Percentiles rank a stretch among this genome's conserved stretches.
phyloP scores from a whole-genome alignment of 2,797 vertebrate genomes.

The Bovichtus diacanthus region DNA sequence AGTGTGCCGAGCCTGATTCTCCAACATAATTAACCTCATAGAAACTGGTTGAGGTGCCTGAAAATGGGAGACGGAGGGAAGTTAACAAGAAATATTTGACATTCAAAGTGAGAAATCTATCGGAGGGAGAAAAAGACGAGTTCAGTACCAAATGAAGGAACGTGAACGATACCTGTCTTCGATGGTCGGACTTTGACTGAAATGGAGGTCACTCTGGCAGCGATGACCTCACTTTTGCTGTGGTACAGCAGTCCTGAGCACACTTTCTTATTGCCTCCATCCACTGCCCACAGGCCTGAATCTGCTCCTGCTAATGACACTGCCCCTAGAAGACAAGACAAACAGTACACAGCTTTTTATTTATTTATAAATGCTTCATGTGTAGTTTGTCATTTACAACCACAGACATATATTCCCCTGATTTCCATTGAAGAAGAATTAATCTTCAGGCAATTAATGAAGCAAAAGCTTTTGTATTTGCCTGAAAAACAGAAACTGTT shows the following conservation, averaged over 20 bases:
- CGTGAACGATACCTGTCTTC: constrained; percentile 78
- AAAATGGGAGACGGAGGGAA: background rate
- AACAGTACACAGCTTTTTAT: no score
- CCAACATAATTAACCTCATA: constrained; percentile 90
- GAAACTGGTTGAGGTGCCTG: constrained; percentile 80
- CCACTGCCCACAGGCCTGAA: constrained; percentile 91
- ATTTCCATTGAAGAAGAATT: no score
- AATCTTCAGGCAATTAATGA: no score
- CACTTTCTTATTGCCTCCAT: constrained; percentile 93
- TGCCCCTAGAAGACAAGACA: constrained; percentile 81
- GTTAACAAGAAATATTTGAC: background rate
- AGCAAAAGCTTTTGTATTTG: no score
- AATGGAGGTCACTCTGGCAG: constrained; percentile 87
- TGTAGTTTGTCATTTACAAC: no score
- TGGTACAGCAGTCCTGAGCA: constrained; percentile 90
- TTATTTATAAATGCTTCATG: no score
- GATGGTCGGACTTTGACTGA: constrained; percentile 83
- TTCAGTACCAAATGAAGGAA: background rate
- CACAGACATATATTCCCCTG: no score
- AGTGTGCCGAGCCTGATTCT: constrained; percentile 80
- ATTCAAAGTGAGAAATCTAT: background rate
- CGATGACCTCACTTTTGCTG: constrained; percentile 90
- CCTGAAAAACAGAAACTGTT: no score
- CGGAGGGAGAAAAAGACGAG: background rate
- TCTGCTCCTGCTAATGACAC: constrained; percentile 87